phyloP scores from a whole-genome alignment of 2,113 vertebrate species.

The Pica pica region DNA sequence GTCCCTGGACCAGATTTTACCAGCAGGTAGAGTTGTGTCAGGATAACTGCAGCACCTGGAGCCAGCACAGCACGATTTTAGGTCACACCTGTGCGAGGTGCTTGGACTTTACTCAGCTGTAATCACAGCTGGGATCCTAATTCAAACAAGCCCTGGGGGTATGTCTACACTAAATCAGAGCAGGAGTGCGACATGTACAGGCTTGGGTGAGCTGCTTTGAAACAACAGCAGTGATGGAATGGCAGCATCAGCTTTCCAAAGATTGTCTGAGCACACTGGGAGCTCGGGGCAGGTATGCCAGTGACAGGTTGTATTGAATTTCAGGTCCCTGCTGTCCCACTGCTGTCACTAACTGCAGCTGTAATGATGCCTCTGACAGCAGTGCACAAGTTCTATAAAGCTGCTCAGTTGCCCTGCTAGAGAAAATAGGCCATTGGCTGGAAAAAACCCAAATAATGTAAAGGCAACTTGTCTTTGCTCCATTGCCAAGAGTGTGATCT shows the following conservation, averaged over 20 bases:
- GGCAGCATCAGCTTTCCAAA: not conserved
- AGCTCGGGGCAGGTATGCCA: not conserved
- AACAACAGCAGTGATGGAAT: not conserved
- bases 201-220: not conserved
- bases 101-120: constrained; percentile 19
- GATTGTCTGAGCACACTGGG: not conserved
- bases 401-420: not conserved
- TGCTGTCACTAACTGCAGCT: not conserved
- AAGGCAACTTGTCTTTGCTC: not conserved
- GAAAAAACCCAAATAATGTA: not conserved
- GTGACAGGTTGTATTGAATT: not conserved
- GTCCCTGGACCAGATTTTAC: not conserved
- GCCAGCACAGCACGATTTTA: not conserved
- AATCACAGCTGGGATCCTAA: constrained; percentile 5
- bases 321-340: not conserved
- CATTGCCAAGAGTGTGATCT: not conserved
- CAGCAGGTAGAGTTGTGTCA: not conserved
- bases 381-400: not conserved
- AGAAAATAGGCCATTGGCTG: not conserved
- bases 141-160: constrained; percentile 32
- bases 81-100: not conserved
- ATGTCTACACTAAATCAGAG: not conserved
- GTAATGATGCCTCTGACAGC: not conserved
- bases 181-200: not conserved
- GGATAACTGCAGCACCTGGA: not conserved